phyloP scores from a whole-genome alignment of 2,113 vertebrate species.

The Dissostichus mawsoni region DNA sequence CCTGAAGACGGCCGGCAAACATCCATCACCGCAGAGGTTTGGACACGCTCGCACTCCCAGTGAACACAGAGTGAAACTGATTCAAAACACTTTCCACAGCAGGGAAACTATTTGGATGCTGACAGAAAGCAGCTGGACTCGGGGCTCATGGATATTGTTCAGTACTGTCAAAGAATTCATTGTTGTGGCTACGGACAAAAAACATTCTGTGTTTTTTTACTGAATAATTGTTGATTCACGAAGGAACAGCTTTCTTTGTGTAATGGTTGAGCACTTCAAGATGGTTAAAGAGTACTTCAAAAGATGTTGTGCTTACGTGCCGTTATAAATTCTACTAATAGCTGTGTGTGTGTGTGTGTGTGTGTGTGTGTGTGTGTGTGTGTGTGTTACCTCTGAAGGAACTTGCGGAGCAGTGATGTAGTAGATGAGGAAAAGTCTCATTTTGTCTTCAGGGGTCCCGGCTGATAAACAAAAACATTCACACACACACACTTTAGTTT shows the following conservation, averaged over 20 bases:
- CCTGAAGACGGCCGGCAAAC: not conserved
- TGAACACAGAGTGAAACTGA: not conserved
- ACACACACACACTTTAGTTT: not conserved
- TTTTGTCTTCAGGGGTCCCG: constrained; percentile 98
- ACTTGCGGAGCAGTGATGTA: constrained; percentile 92
- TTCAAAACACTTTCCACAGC: not conserved
- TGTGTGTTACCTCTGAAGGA: constrained; percentile 82
- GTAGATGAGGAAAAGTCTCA: constrained; percentile 98
- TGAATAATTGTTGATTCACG: not conserved
- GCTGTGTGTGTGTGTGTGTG: too few relatives aligned
- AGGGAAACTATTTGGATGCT: constrained; percentile 10
- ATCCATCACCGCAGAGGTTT: constrained; percentile 17
- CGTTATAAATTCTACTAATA: too few relatives aligned
- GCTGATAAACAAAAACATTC: constrained; percentile 79
- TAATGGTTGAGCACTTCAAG: not conserved
- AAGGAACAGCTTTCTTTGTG: not conserved
- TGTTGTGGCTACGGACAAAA: not conserved
- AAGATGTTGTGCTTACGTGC: not conserved
- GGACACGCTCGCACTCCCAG: not conserved
- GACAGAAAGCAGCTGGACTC: not conserved
- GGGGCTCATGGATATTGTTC: constrained; percentile 1
- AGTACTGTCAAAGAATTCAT: constrained; percentile 9
- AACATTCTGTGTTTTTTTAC: too few relatives aligned
- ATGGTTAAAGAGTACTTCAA: not conserved
- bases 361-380: constrained; percentile 67